Conservation (phyloP, 2,797 vertebrate species). For the Oryzias dopingdopingensis region DNA sequence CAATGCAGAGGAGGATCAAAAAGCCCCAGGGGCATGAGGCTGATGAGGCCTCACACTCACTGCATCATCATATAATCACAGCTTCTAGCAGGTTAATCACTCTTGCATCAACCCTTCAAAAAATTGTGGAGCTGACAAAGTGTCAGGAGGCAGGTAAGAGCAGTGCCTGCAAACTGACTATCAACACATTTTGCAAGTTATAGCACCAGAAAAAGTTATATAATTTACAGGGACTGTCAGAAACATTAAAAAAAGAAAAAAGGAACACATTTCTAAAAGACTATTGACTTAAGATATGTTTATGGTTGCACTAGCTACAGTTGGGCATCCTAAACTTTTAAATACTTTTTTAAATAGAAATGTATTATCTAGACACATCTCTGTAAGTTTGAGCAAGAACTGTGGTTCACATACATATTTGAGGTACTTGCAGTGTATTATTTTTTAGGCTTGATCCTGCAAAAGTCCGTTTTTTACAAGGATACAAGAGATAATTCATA, state of each 20-base stretch:
- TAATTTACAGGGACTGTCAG: slow-evolving; percentile 11
- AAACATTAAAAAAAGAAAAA: slow-evolving; percentile 13
- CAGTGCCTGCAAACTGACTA: slow-evolving; percentile 9
- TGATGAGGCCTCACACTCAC: slow-evolving; percentile 31
- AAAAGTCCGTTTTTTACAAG: slow-evolving; percentile 7
- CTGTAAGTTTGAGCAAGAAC: not conserved
- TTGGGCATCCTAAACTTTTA: not conserved
- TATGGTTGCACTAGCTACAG: not conserved
- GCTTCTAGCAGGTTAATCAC: slow-evolving; percentile 28
- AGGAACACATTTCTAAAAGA: slow-evolving; percentile 15
- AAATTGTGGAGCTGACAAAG: slow-evolving; percentile 14
- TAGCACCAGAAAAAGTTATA: not conserved
- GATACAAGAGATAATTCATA: not conserved
- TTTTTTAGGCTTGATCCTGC: not conserved
- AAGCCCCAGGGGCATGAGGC: slow-evolving; percentile 16
- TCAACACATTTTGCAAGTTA: slow-evolving; percentile 6
- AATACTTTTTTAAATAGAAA: not conserved
- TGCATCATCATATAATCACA: slow-evolving; percentile 42
- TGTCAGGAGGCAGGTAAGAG: slow-evolving; percentile 20
- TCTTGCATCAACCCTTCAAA: slow-evolving; percentile 27
- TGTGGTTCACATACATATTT: not conserved
- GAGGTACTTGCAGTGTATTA: not conserved
- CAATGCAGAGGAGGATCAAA: slow-evolving; percentile 22
- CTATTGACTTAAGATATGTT: not conserved
- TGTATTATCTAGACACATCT: slow-evolving; percentile 2